Conservation (phyloP, 1,140 invertebrate genomes). For the Akabosia matsudoensis region DNA sequence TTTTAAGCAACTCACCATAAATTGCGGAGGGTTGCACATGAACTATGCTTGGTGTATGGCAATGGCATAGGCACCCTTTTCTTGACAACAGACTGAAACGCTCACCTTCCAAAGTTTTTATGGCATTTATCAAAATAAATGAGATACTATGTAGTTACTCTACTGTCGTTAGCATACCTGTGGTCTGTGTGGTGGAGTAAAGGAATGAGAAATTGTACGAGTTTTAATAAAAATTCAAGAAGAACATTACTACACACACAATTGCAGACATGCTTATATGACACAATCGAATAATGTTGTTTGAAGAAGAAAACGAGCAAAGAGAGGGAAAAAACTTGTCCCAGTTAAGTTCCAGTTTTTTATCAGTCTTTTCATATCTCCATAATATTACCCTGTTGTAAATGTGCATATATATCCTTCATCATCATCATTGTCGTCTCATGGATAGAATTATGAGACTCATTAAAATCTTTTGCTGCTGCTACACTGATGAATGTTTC, state of each 20-base stretch:
- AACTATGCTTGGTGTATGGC: not conserved
- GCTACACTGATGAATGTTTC: not conserved
- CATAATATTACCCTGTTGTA: not conserved
- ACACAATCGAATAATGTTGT: conserved; percentile 9
- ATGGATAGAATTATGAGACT: conserved; percentile 16
- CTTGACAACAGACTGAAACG: not conserved
- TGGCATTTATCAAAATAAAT: conserved; percentile 14
- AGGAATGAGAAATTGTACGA: not conserved
- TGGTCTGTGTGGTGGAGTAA: not conserved
- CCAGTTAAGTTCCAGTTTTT: conserved; percentile 17
- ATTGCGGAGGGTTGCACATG: not conserved
- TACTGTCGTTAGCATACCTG: not conserved
- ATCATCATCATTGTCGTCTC: not conserved
- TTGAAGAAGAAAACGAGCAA: not conserved
- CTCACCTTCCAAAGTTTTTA: not conserved
- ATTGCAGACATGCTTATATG: not conserved
- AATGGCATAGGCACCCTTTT: not conserved
- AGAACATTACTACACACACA: not conserved
- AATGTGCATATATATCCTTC: not conserved
- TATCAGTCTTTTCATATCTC: not conserved
- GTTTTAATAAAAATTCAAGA: not conserved
- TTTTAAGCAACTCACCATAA: not conserved
- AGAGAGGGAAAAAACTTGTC: conserved; percentile 1
- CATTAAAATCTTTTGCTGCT: not conserved
- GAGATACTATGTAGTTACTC: not conserved